These are phyloP conservation scores for Aphelenchoides fujianensis DNA, from an alignment of 1,140 invertebrate genomes.

Conservation along the genomic window DNA sequence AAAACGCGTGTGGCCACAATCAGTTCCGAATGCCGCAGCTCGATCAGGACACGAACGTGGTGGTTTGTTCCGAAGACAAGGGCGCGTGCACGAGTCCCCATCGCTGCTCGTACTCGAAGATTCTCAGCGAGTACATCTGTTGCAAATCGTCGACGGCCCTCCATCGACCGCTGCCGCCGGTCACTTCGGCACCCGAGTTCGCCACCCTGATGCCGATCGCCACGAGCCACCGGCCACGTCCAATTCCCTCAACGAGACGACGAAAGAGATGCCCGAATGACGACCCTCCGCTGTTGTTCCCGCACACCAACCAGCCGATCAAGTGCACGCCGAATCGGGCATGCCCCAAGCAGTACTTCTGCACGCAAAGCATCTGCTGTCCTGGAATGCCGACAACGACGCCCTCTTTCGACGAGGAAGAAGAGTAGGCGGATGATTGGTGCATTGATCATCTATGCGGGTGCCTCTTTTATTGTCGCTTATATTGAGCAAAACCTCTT, in stretches of 20 bases:
- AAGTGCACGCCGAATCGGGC: constrained; percentile 30
- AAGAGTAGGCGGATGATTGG: too few relatives aligned
- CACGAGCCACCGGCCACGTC: neutral
- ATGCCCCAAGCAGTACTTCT: constrained; percentile 43
- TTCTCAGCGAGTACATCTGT: constrained; percentile 48
- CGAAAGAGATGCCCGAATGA: constrained; percentile 47
- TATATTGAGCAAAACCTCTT: too few relatives aligned
- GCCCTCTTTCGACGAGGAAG: constrained; percentile 10
- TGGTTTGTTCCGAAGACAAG: constrained; percentile 24
- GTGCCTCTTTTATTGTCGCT: too few relatives aligned
- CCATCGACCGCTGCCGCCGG: constrained; percentile 6
- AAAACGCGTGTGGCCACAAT: constrained; percentile 28
- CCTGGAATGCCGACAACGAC: constrained; percentile 22
- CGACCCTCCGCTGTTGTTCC: constrained; percentile 40
- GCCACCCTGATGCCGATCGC: constrained; percentile 15
- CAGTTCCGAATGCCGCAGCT: constrained; percentile 30
- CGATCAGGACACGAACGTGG: constrained; percentile 21
- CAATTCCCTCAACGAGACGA: neutral
- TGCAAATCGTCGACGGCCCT: constrained; percentile 34
- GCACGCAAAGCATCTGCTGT: constrained; percentile 42
- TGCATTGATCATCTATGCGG: too few relatives aligned
- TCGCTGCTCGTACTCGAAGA: constrained; percentile 43
- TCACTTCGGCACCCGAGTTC: too few relatives aligned
- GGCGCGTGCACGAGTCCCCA: constrained; percentile 20
- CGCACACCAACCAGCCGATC: constrained; percentile 44